phyloP scores from a whole-genome alignment of 2,797 vertebrate genomes.

The Amblyopsis hoosieri region DNA sequence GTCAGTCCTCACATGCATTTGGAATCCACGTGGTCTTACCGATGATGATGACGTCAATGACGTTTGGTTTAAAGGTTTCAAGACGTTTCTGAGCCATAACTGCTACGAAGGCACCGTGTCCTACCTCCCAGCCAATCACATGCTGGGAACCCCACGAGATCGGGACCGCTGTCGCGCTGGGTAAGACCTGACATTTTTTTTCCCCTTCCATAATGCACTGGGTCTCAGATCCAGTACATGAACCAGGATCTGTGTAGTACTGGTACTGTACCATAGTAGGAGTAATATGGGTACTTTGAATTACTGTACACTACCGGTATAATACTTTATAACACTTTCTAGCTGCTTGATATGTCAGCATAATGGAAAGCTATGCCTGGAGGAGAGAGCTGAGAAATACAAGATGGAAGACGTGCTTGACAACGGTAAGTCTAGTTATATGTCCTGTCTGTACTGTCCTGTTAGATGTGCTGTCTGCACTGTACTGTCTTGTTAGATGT shows the following conservation, averaged over 20 bases:
- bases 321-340: neutral
- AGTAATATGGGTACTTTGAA: too few species aligned
- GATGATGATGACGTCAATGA: too few species aligned
- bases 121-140: conserved; percentile 84
- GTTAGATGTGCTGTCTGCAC: too few species aligned
- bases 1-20: neutral
- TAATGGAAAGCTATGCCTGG: conserved; percentile 42
- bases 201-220: too few species aligned
- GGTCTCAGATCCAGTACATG: too few species aligned
- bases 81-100: conserved; percentile 92
- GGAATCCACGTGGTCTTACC: too few species aligned
- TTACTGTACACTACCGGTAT: too few species aligned
- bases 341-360: conserved; percentile 77
- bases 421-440: conserved; percentile 44
- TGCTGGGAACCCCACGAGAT: conserved; percentile 86
- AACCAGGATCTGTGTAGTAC: too few species aligned
- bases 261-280: too few species aligned
- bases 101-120: conserved; percentile 91
- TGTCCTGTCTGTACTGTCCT: too few species aligned
- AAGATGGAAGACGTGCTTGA: conserved; percentile 51
- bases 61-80: conserved; percentile 79
- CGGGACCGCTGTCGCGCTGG: conserved; percentile 81
- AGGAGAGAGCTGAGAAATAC: conserved; percentile 47
- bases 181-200: conserved; percentile 67
- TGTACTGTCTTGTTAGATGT: too few species aligned